Base-by-base conservation (phyloP, 2,113 vertebrate genomes). In the Apaloderma vittatum region DNA sequence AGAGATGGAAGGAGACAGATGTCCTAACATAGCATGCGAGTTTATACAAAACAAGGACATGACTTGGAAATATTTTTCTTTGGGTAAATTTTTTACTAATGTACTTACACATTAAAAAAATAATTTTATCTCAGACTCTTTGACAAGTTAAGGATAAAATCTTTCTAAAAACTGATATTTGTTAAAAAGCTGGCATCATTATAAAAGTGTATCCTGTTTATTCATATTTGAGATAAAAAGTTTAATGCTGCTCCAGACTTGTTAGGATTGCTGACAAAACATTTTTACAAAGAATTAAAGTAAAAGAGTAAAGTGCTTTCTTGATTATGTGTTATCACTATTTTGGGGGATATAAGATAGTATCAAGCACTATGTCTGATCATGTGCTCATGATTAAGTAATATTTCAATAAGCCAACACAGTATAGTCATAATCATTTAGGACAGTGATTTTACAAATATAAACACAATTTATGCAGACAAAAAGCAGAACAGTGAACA, bases 361-460 rank as follows among this genome's bases (percentile, higher is more conserved):
- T 8, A 92, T 20, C 27, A 15, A 90, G 2, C 12, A 20, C 15
- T 46, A 4, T 37, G 13, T 57, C 37, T 3, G 5, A 8, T 32
- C 15, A 26, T 5, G 26, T 62, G 14, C 4, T 66, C 21, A 70
- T 74, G 16, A n/a, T 48, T 17, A 59, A 45, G 14, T 26, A 52
- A 34, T 0, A 0, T 73, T 82, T 85, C 43, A 61, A 20, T 6
- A n/a, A 45, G 8, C 17, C 10, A 48, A 10, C 12, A 52, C 8
- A 58, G 12, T 13, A 52, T 8, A 51, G 11, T 36, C 29, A 55
- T 32, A 73, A 36, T 37, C 2, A 58, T 34, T 57, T 78, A 82
- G 12, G 20, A 62, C 13, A 71, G 7, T 3, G 15, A 43, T 45
- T 75, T 76, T 85, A 37, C 27, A 78, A 90, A 48, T 29, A 30